Evolutionary conservation across 2,113 vertebrate genomes (phyloP), one percentile per base, ranked within the genome.

Genomic region (Siniperca knerii): DNA sequence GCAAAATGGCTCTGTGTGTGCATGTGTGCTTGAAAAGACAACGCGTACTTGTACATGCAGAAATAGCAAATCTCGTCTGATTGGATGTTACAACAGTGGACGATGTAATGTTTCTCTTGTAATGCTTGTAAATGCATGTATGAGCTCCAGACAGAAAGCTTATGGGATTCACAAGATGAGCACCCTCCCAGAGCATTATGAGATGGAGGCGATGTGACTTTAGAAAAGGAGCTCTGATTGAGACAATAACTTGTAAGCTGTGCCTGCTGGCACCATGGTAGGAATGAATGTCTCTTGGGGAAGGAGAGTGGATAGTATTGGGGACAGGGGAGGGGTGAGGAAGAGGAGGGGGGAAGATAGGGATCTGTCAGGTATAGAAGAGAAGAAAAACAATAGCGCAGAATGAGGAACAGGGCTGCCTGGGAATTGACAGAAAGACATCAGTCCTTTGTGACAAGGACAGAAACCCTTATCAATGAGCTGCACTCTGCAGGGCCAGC

Each of bases 361-460:
- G 62, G 82, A 85, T 89, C 76, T 91, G 87, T 87, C 89, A 90
- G 84, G 86, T 89, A 66, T 73, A 71, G 76, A 81, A 67, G 77
- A 82, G 70, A 80, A 81, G 83, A 80, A 88, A 88, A 91, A 92
- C 89, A 90, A 85, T 77, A 40, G 87, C n/a, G 29, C 54, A 21
- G 84, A 87, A 92, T 93, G 93, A 93, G 90, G 81, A 91, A 93
- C 85, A 91, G 91, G 84, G 88, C 93, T 93, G 93, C 91, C 91
- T 79, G 82, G 77, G 77, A 90, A 79, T 75, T 92, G 91, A 93
- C 91, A 93, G 93, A 92, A 58, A 90, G 90, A 92, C 92, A 94
- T 95, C 93, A 88, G 91, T 94, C 87, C 90, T 92, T 61, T 69
- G 74, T 93, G 92, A 94, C 93, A 94, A 94, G 90, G 92, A 95